A percentile compares a stretch with the other conserved stretches of the same genome.
These are phyloP conservation scores for Thereva unica DNA, from an alignment of 2,888 invertebrate species.

Conservation along the genomic window DNA sequence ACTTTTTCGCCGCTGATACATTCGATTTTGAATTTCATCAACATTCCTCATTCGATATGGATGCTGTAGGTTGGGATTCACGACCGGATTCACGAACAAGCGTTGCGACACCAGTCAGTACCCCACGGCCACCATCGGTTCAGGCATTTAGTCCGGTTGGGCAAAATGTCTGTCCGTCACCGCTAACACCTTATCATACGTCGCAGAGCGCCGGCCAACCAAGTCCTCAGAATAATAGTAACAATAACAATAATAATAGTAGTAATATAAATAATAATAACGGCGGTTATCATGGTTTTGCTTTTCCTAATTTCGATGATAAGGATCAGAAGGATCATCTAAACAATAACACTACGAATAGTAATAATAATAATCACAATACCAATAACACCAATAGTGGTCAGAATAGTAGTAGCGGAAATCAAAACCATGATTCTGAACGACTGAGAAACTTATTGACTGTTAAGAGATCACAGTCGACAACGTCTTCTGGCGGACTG, in stretches of 20 bases:
- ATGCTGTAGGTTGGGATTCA: slow-evolving; percentile 55
- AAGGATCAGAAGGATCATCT: slow-evolving; percentile 46
- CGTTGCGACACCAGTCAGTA: slow-evolving; percentile 64
- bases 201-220: slow-evolving; percentile 57
- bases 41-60: slow-evolving; percentile 67
- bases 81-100: slow-evolving; percentile 70
- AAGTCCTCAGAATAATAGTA: slow-evolving; percentile 59
- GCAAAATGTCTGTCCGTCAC: slow-evolving; percentile 60
- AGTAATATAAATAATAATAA: slow-evolving; percentile 46
- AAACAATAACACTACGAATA: slow-evolving; percentile 44
- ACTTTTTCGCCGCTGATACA: slow-evolving; percentile 62
- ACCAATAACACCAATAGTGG: slow-evolving; percentile 54
- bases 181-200: slow-evolving; percentile 60
- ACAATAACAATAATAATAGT: slow-evolving; percentile 47
- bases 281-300: slow-evolving; percentile 44
- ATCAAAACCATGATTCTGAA: slow-evolving; percentile 56
- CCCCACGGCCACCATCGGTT: slow-evolving; percentile 67
- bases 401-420: slow-evolving; percentile 33
- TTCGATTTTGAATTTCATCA: slow-evolving; percentile 70
- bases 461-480: slow-evolving; percentile 53
- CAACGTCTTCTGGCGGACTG: slow-evolving; percentile 42
- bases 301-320: slow-evolving; percentile 46
- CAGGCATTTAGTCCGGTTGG: slow-evolving; percentile 61
- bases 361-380: slow-evolving; percentile 57
- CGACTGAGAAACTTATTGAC: slow-evolving; percentile 61